Percentiles rank a stretch among this genome's conserved stretches.
phyloP scores from a whole-genome alignment of 1,140 invertebrate genomes.

The Metopolophium dirhodum region DNA sequence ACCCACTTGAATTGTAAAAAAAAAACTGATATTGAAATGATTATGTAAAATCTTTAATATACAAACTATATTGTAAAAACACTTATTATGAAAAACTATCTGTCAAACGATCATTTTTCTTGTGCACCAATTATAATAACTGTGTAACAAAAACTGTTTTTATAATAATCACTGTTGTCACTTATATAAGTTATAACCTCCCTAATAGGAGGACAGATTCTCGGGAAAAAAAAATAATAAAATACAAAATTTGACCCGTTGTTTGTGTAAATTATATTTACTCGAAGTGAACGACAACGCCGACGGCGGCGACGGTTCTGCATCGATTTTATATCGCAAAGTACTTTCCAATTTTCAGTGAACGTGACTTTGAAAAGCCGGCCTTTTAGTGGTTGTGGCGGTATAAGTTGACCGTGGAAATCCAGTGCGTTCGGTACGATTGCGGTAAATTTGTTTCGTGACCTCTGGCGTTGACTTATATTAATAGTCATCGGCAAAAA shows the following conservation, averaged over 20 bases:
- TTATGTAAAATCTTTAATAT: neutral
- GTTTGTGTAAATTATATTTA: neutral
- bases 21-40: neutral
- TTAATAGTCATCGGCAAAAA: neutral
- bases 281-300: neutral
- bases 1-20: neutral
- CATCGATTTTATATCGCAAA: neutral
- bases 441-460: neutral
- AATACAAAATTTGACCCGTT: neutral
- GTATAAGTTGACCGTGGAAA: neutral
- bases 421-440: neutral
- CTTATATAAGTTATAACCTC: neutral
- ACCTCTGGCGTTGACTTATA: slow-evolving; percentile 1
- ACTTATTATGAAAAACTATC: neutral
- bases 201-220: neutral
- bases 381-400: neutral
- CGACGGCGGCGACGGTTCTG: neutral
- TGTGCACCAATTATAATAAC: neutral
- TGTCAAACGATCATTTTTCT: too few relatives aligned
- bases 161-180: neutral
- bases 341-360: neutral
- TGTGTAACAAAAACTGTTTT: neutral
- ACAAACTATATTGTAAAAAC: neutral
- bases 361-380: neutral
- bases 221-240: neutral